phyloP scores from a whole-genome alignment of 2,888 invertebrate species.

The Peribatodes rhomboidaria region DNA sequence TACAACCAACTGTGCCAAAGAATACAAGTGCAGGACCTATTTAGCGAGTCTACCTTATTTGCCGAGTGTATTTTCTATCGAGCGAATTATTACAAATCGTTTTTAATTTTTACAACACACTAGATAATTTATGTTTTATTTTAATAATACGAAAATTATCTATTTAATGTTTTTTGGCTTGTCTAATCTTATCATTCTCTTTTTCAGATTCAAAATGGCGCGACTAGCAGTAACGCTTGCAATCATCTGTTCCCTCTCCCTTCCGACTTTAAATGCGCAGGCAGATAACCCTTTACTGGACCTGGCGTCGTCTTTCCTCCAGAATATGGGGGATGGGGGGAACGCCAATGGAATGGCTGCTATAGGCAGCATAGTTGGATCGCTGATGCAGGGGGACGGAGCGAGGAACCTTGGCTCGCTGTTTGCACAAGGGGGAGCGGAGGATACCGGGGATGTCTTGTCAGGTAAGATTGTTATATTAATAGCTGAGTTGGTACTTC shows the following conservation, averaged over 20 bases:
- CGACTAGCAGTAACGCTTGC: constrained; percentile 57
- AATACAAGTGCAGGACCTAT: no score
- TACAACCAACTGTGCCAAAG: no score
- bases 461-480: constrained; percentile 70
- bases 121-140: no score
- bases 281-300: constrained; percentile 88
- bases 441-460: constrained; percentile 78
- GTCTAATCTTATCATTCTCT: no score
- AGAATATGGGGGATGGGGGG: constrained; percentile 84
- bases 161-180: neutral
- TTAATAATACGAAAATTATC: no score
- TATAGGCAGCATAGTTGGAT: constrained; percentile 89
- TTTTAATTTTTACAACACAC: no score
- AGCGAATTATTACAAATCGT: no score
- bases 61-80: no score
- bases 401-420: constrained; percentile 84
- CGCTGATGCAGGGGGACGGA: constrained; percentile 89
- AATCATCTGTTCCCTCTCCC: constrained; percentile 62
- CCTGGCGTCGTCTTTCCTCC: constrained; percentile 89
- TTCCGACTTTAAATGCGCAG: constrained; percentile 58
- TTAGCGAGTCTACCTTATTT: no score
- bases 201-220: constrained; percentile 61
- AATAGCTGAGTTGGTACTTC: neutral
- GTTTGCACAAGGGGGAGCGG: constrained; percentile 67
- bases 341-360: constrained; percentile 81